Evolutionary conservation across 2,888 invertebrate species (phyloP), one percentile per base, ranked within the genome.

Genomic region (Diplolepis rosae): DNA sequence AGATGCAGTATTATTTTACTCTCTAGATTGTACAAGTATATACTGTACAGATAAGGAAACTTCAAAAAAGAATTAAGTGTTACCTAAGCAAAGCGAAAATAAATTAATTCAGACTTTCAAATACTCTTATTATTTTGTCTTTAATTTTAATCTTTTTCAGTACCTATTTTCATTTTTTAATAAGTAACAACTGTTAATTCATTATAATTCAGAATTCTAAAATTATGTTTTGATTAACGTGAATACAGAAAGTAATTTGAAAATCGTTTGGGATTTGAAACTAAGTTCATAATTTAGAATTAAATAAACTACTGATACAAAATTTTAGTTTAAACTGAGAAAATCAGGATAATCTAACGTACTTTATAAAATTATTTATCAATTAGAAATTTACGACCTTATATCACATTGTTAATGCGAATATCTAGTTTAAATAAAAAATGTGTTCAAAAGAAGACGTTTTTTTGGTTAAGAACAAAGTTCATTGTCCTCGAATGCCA

Each of bases 31-130:
- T 72, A 74, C 73, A 73, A 74, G 32, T 72, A n/a, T n/a, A n/a
- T n/a, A 61, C 70, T 52, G 68, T 73, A 74, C 71, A 73, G n/a
- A n/a, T 61, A 56, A 22, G 52, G 70, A 71, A 74, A 74, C 68
- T 15, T 1, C 42, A 22, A 70, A n/a, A 65, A 66, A 67, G 45
- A 39, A 13, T 61, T 24, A 61, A 39, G n/a, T 15, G 15, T 61
- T 42, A 42, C 11, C 5, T 22, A 1, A 22, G 9, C 24, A 6
- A 61, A 24, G 35, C n/a, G 39, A 61, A 39, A 61, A 61, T 61
- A 61, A 61, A 61, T 61, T 24, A 61, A 27, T n/a, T 61, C 61
- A 18, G 39, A 61, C 11, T 13, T 22, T 6, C 39, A 1, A 61
- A 9, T n/a, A n/a, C 2, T n/a, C n/a, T n/a, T 39, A 5, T 61